Conservation (phyloP, 2,113 vertebrate species). For the Carollia perspicillata region DNA sequence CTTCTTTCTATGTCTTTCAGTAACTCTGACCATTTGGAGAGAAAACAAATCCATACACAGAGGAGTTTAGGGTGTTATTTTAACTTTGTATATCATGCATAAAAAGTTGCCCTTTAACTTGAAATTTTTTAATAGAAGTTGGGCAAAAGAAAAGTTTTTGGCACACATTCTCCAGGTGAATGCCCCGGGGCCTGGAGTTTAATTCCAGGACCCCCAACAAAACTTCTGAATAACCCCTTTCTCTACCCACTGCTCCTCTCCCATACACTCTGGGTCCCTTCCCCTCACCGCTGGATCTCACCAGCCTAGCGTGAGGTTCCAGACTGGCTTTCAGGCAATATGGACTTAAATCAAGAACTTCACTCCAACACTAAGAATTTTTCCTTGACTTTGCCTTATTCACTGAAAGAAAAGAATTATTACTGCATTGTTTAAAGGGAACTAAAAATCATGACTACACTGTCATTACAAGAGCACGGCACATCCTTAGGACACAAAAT, state of each 20-base stretch:
- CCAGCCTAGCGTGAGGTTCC: not conserved
- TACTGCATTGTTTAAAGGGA: not conserved
- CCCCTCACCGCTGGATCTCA: not conserved
- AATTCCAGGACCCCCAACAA: not conserved
- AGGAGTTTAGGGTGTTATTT: constrained; percentile 63
- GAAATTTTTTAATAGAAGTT: constrained; percentile 31
- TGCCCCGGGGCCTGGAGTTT: not conserved
- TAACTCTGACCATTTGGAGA: constrained; percentile 54
- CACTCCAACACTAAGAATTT: not conserved
- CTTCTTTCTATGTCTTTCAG: constrained; percentile 43
- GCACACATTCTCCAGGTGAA: not conserved
- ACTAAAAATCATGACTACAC: not conserved
- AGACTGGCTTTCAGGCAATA: not conserved
- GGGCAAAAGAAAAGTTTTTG: not conserved
- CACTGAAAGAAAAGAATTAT: not conserved
- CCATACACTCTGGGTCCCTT: not conserved
- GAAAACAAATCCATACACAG: constrained; percentile 64
- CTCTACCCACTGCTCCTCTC: rapidly evolving
- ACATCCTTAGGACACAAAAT: not conserved
- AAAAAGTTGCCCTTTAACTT: constrained; percentile 39
- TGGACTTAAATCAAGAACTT: not conserved
- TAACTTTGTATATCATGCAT: constrained; percentile 59
- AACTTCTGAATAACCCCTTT: not conserved
- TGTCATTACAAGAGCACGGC: not conserved
- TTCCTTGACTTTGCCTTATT: not conserved